phyloP scores from a whole-genome alignment of 2,113 vertebrate species.

The Acrocephalus kingi region DNA sequence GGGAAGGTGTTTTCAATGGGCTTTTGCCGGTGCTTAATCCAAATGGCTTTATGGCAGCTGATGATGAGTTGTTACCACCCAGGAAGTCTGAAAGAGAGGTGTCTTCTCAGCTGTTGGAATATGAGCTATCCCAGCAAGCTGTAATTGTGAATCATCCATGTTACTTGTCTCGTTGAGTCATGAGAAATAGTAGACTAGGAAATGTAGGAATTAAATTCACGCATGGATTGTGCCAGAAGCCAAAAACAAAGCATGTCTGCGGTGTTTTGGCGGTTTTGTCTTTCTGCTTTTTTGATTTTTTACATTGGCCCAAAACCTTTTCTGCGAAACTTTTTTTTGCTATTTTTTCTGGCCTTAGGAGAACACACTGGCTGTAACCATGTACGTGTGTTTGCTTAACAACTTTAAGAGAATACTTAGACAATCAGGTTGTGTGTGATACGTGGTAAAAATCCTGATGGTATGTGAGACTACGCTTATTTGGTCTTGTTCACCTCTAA shows the following conservation, averaged over 20 bases:
- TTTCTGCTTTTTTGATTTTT: background rate
- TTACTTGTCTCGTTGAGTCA: constrained; percentile 2
- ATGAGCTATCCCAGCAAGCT: background rate
- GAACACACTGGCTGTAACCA: background rate
- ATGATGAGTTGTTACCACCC: background rate
- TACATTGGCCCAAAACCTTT: background rate
- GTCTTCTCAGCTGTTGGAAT: background rate
- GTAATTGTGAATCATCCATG: background rate
- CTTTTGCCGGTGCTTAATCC: background rate
- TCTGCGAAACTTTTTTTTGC: background rate
- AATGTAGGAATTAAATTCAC: constrained; percentile 15
- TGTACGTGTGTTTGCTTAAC: background rate
- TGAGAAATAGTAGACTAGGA: constrained; percentile 25
- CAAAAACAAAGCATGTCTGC: background rate
- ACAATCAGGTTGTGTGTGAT: background rate
- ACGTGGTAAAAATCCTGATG: background rate
- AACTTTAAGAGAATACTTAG: background rate
- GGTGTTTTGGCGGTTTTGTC: background rate
- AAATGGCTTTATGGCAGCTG: background rate
- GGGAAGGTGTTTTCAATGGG: background rate
- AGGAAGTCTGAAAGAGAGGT: background rate
- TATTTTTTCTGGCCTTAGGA: background rate
- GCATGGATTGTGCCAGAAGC: background rate
- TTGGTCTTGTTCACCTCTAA: background rate
- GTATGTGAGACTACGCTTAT: background rate